phyloP scores from a whole-genome alignment of 2,888 invertebrate species.

The Lasioglossum vierecki region DNA sequence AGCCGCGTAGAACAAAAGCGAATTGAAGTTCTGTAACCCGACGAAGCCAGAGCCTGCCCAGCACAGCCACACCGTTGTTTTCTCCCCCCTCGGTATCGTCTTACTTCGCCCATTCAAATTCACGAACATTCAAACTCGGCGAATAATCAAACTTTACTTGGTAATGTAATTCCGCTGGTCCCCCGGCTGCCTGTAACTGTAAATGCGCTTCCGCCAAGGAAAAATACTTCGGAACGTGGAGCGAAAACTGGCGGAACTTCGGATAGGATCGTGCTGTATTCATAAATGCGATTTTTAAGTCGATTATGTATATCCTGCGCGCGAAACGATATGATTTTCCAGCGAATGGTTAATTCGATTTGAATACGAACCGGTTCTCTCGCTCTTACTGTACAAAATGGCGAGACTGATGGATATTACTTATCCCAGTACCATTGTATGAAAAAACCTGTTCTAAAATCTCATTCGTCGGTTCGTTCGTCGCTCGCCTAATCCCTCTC shows the following conservation, averaged over 20 bases:
- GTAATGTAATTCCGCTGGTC: not conserved
- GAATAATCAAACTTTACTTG: slow-evolving; percentile 13
- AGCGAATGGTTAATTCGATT: too few relatives aligned
- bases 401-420: too few relatives aligned
- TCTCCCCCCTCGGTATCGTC: not conserved
- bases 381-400: not conserved
- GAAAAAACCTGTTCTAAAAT: not conserved
- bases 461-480: not conserved
- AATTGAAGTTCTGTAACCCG: slow-evolving; percentile 6
- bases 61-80: not conserved
- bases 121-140: not conserved
- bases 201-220: not conserved
- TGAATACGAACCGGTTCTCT: not conserved
- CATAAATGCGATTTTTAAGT: not conserved
- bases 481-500: not conserved
- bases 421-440: too few relatives aligned
- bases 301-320: not conserved
- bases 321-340: not conserved
- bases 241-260: not conserved
- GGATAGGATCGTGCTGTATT: not conserved
- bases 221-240: not conserved
- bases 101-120: slow-evolving; percentile 7
- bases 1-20: slow-evolving; percentile 2
- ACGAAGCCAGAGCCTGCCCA: not conserved
- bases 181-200: not conserved